Conservation (phyloP, 2,888 invertebrate genomes). For the Gordius sp. region DNA sequence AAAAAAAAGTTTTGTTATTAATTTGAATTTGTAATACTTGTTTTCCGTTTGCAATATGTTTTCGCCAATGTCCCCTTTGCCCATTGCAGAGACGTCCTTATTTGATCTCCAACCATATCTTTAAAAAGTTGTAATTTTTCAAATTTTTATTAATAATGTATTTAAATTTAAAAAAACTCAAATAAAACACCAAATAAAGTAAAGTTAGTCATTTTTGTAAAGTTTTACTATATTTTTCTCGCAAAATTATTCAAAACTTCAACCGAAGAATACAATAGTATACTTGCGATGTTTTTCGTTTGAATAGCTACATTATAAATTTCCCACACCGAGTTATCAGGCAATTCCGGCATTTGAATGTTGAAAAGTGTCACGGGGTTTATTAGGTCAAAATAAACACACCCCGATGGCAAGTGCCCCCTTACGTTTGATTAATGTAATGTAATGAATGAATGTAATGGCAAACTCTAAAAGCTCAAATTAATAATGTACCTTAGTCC, state of each 20-base stretch:
- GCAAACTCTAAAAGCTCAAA: too few relatives aligned
- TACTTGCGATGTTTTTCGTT: background rate
- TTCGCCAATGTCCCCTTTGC: background rate
- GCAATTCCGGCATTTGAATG: constrained; percentile 9
- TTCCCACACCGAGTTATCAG: constrained; percentile 2
- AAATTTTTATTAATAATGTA: too few relatives aligned
- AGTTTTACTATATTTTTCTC: too few relatives aligned
- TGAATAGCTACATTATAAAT: constrained; percentile 12
- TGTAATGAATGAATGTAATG: too few relatives aligned
- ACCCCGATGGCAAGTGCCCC: background rate
- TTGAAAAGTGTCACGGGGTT: background rate
- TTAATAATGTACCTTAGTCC: background rate
- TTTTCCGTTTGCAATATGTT: background rate
- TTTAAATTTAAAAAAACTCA: background rate
- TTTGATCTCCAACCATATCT: constrained; percentile 11
- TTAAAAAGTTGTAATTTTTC: too few relatives aligned
- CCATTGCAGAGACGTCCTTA: background rate
- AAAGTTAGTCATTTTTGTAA: background rate
- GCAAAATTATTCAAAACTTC: too few relatives aligned
- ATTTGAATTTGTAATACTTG: too few relatives aligned
- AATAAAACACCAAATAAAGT: background rate
- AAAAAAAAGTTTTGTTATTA: too few relatives aligned
- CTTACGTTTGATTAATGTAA: too few relatives aligned
- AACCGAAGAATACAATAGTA: background rate
- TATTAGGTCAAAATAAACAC: background rate